These are phyloP conservation scores for Gouania willdenowi DNA, from an alignment of 2,797 vertebrate species.

Conservation along the genomic window DNA sequence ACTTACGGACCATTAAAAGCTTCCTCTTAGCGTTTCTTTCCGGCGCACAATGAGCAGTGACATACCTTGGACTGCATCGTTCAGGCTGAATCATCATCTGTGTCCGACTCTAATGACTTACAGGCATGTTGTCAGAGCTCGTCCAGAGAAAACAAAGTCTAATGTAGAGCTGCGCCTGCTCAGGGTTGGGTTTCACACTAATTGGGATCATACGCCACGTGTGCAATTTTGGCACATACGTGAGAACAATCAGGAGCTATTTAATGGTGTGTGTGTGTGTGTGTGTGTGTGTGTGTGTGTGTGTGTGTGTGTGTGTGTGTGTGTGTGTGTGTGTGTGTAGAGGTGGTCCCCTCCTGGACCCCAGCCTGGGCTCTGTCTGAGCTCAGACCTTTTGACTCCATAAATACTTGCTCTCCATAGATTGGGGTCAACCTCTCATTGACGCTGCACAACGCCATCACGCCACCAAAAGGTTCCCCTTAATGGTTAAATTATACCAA, in stretches of 20 bases:
- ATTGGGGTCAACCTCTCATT: slow-evolving; percentile 69
- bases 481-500: slow-evolving; percentile 83
- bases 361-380: slow-evolving; percentile 76
- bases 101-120: slow-evolving; percentile 68
- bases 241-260: slow-evolving; percentile 84
- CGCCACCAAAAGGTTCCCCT: slow-evolving; percentile 59
- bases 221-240: slow-evolving; percentile 82
- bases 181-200: slow-evolving; percentile 84
- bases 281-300: too few relatives aligned
- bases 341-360: slow-evolving; percentile 58
- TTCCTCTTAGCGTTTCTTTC: too few relatives aligned
- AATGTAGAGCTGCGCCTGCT: slow-evolving; percentile 75
- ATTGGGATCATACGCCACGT: slow-evolving; percentile 88
- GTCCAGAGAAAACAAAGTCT: slow-evolving; percentile 85
- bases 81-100: slow-evolving; percentile 68
- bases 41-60: too few relatives aligned
- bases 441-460: slow-evolving; percentile 42
- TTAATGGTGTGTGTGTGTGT: too few relatives aligned
- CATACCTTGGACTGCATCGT: slow-evolving; percentile 28
- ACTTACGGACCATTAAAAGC: too few relatives aligned
- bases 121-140: slow-evolving; percentile 73
- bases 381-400: slow-evolving; percentile 81
- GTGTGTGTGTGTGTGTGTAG: too few relatives aligned
- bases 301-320: too few relatives aligned
- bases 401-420: slow-evolving; percentile 78